phyloP scores from a whole-genome alignment of 2,888 invertebrate genomes.

The Drosophila subsilvestris region DNA sequence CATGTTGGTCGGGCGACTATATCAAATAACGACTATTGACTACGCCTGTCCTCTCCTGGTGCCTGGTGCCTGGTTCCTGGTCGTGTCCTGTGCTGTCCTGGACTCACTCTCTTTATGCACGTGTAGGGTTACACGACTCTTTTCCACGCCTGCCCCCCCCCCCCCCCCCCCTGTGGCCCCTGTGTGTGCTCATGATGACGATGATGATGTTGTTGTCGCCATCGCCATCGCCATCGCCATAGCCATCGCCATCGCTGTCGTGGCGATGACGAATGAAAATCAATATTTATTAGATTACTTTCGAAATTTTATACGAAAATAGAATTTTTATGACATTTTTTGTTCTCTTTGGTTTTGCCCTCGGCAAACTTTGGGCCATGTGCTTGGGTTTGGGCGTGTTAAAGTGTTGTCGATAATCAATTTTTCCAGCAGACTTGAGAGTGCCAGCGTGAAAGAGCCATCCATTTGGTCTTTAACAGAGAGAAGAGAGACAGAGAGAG shows the following conservation, averaged over 20 bases:
- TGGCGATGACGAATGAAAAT: slow-evolving; percentile 82
- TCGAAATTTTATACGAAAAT: slow-evolving; percentile 77
- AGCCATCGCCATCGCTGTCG: slow-evolving; percentile 36
- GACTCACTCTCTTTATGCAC: slow-evolving; percentile 56
- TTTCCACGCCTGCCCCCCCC: not conserved
- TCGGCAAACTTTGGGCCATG: slow-evolving; percentile 49
- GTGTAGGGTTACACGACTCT: slow-evolving; percentile 70
- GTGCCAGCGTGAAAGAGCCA: too few species aligned
- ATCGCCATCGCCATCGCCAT: slow-evolving; percentile 36
- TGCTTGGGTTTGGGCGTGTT: slow-evolving; percentile 34
- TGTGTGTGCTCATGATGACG: slow-evolving; percentile 53
- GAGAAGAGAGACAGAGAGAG: not conserved
- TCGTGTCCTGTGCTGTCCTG: slow-evolving; percentile 47
- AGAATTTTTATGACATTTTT: slow-evolving; percentile 74
- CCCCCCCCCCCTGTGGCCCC: slow-evolving; percentile 31
- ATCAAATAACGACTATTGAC: slow-evolving; percentile 82
- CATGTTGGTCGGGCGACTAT: slow-evolving; percentile 75
- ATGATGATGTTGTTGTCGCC: slow-evolving; percentile 58
- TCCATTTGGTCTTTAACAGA: not conserved
- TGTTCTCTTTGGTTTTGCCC: slow-evolving; percentile 23
- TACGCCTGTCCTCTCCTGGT: slow-evolving; percentile 51
- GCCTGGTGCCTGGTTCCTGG: slow-evolving; percentile 10
- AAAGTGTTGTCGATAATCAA: slow-evolving; percentile 52
- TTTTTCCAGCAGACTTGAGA: slow-evolving; percentile 45
- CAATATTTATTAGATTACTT: slow-evolving; percentile 83